These are phyloP conservation scores for Drosophila virilis DNA, from an alignment of 1,140 invertebrate species.

Conservation along the genomic window DNA sequence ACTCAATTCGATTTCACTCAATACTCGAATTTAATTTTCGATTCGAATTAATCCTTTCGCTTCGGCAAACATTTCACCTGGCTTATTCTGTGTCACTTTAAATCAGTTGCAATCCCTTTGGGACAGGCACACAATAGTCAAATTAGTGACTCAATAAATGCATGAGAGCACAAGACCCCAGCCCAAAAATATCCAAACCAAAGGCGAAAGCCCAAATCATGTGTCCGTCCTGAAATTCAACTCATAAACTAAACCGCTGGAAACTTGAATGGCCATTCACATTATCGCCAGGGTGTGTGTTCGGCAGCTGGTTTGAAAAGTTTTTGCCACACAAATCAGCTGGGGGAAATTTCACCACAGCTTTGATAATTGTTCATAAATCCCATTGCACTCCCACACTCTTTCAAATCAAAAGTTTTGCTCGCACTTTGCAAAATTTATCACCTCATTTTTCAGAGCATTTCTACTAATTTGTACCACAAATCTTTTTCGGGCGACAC, in stretches of 20 bases:
- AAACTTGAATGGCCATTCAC: conserved; percentile 32
- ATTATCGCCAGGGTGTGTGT: conserved; percentile 22
- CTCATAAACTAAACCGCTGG: conserved; percentile 37
- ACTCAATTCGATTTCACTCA: too few species aligned
- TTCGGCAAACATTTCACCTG: conserved; percentile 6
- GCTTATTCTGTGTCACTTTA: conserved; percentile 7
- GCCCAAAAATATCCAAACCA: conserved; percentile 1
- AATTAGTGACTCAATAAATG: conserved; percentile 50
- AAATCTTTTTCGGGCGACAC: conserved; percentile 48
- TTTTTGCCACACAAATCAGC: conserved; percentile 35
- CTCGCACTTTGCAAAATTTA: conserved; percentile 51
- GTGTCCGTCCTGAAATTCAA: conserved; percentile 8
- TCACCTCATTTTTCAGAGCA: conserved; percentile 63
- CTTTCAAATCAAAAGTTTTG: conserved; percentile 46
- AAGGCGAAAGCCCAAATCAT: not conserved
- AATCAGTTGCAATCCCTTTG: conserved; percentile 8
- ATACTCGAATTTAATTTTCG: not conserved
- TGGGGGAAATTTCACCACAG: conserved; percentile 39
- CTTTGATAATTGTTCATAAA: conserved; percentile 58
- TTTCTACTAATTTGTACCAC: conserved; percentile 66
- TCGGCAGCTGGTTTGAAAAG: conserved; percentile 30
- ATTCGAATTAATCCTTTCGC: conserved; percentile 4
- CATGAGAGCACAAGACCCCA: conserved; percentile 27
- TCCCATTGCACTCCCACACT: conserved; percentile 3
- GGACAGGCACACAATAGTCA: conserved; percentile 38